phyloP scores from a whole-genome alignment of 2,797 vertebrate species.

The Smutsia gigantea region DNA sequence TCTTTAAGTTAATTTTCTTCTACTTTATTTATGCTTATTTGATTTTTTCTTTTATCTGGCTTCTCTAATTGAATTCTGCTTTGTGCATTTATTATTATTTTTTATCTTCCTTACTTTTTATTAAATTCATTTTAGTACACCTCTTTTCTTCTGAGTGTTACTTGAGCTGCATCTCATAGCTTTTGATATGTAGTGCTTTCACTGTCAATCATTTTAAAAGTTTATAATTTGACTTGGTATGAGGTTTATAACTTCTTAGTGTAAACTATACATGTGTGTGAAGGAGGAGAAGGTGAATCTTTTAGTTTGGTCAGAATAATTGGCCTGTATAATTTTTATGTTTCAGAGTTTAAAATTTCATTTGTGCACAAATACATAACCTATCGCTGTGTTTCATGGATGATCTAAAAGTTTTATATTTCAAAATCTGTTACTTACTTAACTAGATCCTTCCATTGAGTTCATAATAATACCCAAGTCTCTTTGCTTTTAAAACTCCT shows the following conservation, averaged over 20 bases:
- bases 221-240: slow-evolving; percentile 50
- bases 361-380: neutral
- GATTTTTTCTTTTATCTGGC: slow-evolving; percentile 59
- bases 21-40: slow-evolving; percentile 62
- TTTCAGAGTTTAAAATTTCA: neutral
- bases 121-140: neutral
- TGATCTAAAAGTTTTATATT: neutral
- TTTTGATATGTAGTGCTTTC: slow-evolving; percentile 5
- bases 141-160: neutral
- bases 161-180: neutral
- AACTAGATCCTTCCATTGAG: neutral
- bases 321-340: neutral
- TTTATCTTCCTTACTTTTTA: slow-evolving; percentile 27
- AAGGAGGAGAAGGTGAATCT: neutral
- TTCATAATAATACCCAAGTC: neutral
- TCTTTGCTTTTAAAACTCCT: neutral
- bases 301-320: slow-evolving; percentile 10
- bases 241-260: neutral
- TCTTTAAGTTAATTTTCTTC: slow-evolving; percentile 59
- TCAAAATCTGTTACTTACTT: neutral
- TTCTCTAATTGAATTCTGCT: slow-evolving; percentile 66
- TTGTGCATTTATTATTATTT: slow-evolving; percentile 16
- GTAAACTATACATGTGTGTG: neutral
- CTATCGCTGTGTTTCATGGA: neutral
- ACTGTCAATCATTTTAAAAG: neutral